Conservation (phyloP, 2,888 invertebrate species). For the Drosophila bunnanda region DNA sequence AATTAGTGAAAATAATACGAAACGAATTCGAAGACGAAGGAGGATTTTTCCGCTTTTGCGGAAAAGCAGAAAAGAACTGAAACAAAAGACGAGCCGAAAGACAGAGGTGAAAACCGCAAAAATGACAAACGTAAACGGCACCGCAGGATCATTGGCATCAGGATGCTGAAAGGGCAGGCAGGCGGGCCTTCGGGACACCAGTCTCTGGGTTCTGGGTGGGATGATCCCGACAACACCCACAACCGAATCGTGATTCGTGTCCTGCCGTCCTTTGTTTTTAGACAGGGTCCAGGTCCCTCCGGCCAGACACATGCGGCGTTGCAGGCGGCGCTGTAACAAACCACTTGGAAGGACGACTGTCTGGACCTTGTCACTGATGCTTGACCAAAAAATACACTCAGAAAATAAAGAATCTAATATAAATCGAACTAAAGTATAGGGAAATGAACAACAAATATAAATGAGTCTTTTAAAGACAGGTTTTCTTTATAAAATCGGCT, state of each 20-base stretch:
- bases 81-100: conserved; percentile 47
- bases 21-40: conserved; percentile 38
- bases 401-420: not conserved
- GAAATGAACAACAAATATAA: not conserved
- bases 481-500: not conserved
- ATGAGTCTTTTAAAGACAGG: no score
- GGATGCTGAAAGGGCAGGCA: conserved; percentile 12
- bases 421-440: no score
- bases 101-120: conserved; percentile 60
- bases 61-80: conserved; percentile 14
- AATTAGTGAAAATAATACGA: conserved; percentile 65
- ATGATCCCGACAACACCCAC: conserved; percentile 71
- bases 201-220: conserved; percentile 54
- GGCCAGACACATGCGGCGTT: conserved; percentile 73
- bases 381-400: conserved; percentile 54
- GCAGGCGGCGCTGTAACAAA: conserved; percentile 60
- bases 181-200: conserved; percentile 36
- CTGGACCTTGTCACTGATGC: conserved; percentile 54
- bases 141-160: conserved; percentile 43
- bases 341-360: conserved; percentile 62
- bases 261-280: conserved; percentile 32
- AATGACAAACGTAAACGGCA: conserved; percentile 72
- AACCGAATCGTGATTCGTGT: conserved; percentile 51
- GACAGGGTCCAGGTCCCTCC: conserved; percentile 14
- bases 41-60: conserved; percentile 20